A percentile compares a stretch with the other conserved stretches of the same genome.
phyloP scores from a whole-genome alignment of 2,888 invertebrate genomes.

The Cerceris rybyensis region DNA sequence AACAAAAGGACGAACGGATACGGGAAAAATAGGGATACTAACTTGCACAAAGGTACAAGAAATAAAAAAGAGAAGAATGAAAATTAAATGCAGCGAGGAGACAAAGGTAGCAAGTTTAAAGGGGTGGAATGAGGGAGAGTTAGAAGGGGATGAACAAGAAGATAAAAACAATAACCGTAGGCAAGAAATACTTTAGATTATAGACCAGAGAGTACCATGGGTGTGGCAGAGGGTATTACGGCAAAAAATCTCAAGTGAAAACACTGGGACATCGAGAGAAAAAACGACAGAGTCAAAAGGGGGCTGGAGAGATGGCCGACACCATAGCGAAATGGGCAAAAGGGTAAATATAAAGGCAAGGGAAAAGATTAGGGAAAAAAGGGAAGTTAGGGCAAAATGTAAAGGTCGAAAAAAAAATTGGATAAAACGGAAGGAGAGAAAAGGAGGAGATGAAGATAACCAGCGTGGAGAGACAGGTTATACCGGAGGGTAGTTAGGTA shows the following conservation, averaged over 20 bases:
- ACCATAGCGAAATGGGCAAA: not conserved
- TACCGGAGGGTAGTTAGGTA: slow-evolving; percentile 48
- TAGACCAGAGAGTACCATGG: not conserved
- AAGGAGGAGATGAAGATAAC: slow-evolving; percentile 42
- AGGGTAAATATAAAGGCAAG: not conserved
- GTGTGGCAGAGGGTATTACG: not conserved
- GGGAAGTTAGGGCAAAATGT: not conserved
- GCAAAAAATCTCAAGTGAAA: slow-evolving; percentile 15
- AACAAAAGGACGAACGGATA: not conserved
- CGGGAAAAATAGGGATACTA: not conserved
- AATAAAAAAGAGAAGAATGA: too few species aligned
- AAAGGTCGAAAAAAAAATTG: not conserved
- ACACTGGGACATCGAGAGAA: not conserved
- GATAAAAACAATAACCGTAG: slow-evolving; percentile 46
- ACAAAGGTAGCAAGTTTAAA: slow-evolving; percentile 2
- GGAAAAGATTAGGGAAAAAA: not conserved
- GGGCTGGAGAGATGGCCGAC: not conserved
- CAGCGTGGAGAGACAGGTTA: slow-evolving; percentile 37
- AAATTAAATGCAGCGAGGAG: not conserved
- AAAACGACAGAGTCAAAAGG: not conserved
- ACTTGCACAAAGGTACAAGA: not conserved
- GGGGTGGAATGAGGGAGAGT: not conserved
- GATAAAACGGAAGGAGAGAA: slow-evolving; percentile 19
- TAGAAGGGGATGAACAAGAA: not conserved
- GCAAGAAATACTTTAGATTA: slow-evolving; percentile 27